A percentile compares a stretch with the other conserved stretches of the same genome.
Conservation (phyloP, 1,140 invertebrate species). For the Diabrotica undecimpunctata region DNA sequence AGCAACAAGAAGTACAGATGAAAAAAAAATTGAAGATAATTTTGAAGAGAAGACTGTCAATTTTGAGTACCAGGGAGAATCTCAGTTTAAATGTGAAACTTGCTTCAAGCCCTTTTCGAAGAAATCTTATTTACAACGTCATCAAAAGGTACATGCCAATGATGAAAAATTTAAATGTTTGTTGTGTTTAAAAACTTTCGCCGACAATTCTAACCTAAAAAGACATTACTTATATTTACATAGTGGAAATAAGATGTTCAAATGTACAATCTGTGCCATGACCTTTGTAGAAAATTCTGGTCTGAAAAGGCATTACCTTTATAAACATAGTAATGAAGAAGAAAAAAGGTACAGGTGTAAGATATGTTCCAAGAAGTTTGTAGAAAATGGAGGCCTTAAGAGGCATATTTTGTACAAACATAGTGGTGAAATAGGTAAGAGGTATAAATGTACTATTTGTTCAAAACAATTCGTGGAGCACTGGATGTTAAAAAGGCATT, state of each 20-base stretch:
- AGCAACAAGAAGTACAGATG: background rate
- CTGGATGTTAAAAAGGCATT: background rate
- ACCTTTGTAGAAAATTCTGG: background rate
- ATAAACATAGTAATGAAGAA: background rate
- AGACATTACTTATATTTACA: background rate
- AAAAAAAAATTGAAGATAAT: background rate
- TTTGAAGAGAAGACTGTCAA: background rate
- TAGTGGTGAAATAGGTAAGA: conserved; percentile 2
- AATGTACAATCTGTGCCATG: background rate
- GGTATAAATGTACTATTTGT: background rate
- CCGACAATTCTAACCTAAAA: background rate
- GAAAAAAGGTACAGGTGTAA: conserved; percentile 2
- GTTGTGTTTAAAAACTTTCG: background rate
- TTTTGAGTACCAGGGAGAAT: background rate
- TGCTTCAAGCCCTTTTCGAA: background rate
- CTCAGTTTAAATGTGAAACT: background rate
- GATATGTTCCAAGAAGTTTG: background rate
- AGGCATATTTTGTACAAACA: conserved; percentile 2
- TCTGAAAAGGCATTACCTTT: background rate
- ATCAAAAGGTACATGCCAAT: background rate
- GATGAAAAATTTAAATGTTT: conserved; percentile 3
- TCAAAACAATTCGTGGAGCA: background rate
- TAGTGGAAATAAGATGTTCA: background rate
- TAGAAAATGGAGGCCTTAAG: background rate
- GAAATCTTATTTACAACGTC: background rate